Conservation (phyloP, 2,888 invertebrate genomes). For the Orthosia cruda region DNA sequence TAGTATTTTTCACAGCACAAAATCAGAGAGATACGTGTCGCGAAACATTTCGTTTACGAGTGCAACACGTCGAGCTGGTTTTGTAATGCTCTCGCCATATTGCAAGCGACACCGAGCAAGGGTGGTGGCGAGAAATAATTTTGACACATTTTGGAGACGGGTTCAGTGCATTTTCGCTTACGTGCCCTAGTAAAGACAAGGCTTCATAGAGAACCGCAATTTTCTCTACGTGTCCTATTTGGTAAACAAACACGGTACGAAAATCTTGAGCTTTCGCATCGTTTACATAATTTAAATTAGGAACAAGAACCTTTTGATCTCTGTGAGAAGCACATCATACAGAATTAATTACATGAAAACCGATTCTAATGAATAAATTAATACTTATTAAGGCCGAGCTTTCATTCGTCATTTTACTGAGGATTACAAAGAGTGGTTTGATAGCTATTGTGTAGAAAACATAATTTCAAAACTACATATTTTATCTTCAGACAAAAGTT, state of each 20-base stretch:
- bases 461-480: no score
- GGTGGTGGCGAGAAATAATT: constrained; percentile 10
- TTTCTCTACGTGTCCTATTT: constrained; percentile 1
- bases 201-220: neutral
- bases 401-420: no score
- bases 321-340: neutral
- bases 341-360: neutral
- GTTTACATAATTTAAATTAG: neutral
- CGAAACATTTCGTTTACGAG: constrained; percentile 25
- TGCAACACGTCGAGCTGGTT: constrained; percentile 9
- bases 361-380: neutral
- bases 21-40: constrained; percentile 6
- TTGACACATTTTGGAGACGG: constrained; percentile 1
- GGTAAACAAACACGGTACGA: neutral
- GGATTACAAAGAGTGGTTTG: no score
- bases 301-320: neutral
- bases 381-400: no score
- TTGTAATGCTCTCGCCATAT: constrained; percentile 18
- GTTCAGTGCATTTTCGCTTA: neutral
- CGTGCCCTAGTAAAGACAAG: no score
- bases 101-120: constrained; percentile 16
- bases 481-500: no score
- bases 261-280: neutral
- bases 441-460: no score
- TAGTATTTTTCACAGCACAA: no score